These are phyloP conservation scores for Marmota monax DNA, from an alignment of 2,113 vertebrate genomes.

Conservation along the genomic window DNA sequence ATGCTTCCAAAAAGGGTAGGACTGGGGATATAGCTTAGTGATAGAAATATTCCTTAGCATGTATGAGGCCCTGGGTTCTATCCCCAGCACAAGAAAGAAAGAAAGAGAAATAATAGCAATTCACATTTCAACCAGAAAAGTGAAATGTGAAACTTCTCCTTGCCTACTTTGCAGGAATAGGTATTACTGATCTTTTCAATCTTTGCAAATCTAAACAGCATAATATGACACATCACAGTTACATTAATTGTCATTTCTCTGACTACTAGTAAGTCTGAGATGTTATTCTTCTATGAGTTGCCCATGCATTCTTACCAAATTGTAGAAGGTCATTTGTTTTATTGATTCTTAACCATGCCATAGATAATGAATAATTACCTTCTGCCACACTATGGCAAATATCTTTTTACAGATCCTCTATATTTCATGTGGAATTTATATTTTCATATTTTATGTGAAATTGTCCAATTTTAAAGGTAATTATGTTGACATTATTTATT, in stretches of 20 bases:
- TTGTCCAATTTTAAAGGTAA: background rate
- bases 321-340: background rate
- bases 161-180: background rate
- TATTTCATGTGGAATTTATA: background rate
- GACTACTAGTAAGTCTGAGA: background rate
- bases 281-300: constrained; percentile 11
- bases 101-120: background rate
- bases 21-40: background rate
- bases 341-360: background rate
- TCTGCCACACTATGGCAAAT: background rate
- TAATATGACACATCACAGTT: background rate
- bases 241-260: background rate
- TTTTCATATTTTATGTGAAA: constrained; percentile 5
- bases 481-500: constrained; percentile 43
- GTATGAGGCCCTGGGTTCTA: background rate
- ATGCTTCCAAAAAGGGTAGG: constrained; percentile 29
- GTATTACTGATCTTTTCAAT: background rate
- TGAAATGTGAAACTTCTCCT: background rate
- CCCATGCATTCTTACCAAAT: constrained; percentile 18
- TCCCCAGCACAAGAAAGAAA: background rate
- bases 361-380: background rate
- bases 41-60: background rate
- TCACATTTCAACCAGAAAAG: background rate
- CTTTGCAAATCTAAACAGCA: background rate
- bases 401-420: background rate